Base-by-base conservation (phyloP, 1,140 invertebrate species). In the Diachasma alloeum region DNA sequence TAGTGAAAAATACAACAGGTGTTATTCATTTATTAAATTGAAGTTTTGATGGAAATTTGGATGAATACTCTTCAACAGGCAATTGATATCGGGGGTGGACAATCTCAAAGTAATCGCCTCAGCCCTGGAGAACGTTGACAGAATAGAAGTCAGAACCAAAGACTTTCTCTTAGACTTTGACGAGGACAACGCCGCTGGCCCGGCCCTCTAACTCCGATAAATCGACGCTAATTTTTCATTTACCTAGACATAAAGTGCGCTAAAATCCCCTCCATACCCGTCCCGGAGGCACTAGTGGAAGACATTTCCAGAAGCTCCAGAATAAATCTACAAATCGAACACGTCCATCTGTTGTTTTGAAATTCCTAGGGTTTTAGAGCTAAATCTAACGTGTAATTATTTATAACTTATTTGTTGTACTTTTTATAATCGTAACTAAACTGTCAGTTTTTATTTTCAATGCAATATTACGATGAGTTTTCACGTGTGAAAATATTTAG, bases 31-130 rank as follows among this genome's bases (percentile, higher is more conserved):
- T n/a, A n/a, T n/a, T n/a, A n/a, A n/a, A n/a, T n/a, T n/a, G n/a
- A n/a, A n/a, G n/a, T n/a, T n/a, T n/a, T n/a, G n/a, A n/a, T n/a
- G n/a, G n/a, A n/a, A n/a, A 31, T 31, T 2, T 31, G 31, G 31
- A 31, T 3, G 31, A 71, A 72, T 44, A 71, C 31, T 44, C 11
- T 24, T 67, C 19, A 37, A 42, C 78, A 93, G 93, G 79, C 92
- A 93, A 90, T 79, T 94, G 42, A 88, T 94, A 81, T 91, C 89
- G 46, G 93, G 93, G 37, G 93, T 94, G 24, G 92, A 92, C 77
- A 93, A 93, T 88, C 85, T 94, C 46, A 88, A 92, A 78, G 88
- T 92, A 75, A 90, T 94, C 81, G 92, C 92, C 13, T 89, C 91
- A 42, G 83, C 91, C 4, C 82, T 93, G 74, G 92, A 92, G 82